Conservation (phyloP, 2,113 vertebrate genomes). For the Lagopus muta region DNA sequence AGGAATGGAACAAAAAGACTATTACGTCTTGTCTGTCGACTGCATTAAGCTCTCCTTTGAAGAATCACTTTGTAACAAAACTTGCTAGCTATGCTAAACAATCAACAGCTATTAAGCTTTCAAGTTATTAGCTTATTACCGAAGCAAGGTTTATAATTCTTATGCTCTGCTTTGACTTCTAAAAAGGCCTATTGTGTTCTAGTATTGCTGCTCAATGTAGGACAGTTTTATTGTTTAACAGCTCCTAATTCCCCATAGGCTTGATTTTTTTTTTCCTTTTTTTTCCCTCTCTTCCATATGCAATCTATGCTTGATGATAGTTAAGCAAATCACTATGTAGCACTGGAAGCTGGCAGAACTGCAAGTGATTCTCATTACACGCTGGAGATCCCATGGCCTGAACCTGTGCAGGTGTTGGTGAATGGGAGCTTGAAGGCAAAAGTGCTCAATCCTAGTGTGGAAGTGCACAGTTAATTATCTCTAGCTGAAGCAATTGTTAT, state of each 20-base stretch:
- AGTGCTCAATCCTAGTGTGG: slow-evolving; percentile 40
- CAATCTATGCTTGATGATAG: slow-evolving; percentile 13
- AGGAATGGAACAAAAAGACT: background rate
- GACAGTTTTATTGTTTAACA: slow-evolving; percentile 42
- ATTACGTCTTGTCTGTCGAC: background rate
- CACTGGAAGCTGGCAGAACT: slow-evolving; percentile 60
- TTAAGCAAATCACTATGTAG: slow-evolving; percentile 46
- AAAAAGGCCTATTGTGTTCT: background rate
- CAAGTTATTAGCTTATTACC: slow-evolving; percentile 24
- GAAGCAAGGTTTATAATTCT: slow-evolving; percentile 4
- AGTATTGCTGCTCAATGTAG: background rate
- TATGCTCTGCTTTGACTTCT: background rate
- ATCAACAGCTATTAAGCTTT: slow-evolving; percentile 47
- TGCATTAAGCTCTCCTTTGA: slow-evolving; percentile 35
- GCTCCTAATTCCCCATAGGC: background rate
- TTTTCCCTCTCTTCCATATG: background rate
- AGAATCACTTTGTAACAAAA: slow-evolving; percentile 25
- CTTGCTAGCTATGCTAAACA: slow-evolving; percentile 32
- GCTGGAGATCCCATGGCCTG: slow-evolving; percentile 51
- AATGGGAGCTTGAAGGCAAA: slow-evolving; percentile 41
- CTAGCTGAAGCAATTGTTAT: slow-evolving; percentile 50
- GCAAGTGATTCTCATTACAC: slow-evolving; percentile 66
- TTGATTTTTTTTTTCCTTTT: background rate
- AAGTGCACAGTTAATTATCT: slow-evolving; percentile 65
- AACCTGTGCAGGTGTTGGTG: slow-evolving; percentile 61